These are phyloP conservation scores for Megatriorchis doriae DNA, from an alignment of 2,113 vertebrate genomes.

Conservation along the genomic window DNA sequence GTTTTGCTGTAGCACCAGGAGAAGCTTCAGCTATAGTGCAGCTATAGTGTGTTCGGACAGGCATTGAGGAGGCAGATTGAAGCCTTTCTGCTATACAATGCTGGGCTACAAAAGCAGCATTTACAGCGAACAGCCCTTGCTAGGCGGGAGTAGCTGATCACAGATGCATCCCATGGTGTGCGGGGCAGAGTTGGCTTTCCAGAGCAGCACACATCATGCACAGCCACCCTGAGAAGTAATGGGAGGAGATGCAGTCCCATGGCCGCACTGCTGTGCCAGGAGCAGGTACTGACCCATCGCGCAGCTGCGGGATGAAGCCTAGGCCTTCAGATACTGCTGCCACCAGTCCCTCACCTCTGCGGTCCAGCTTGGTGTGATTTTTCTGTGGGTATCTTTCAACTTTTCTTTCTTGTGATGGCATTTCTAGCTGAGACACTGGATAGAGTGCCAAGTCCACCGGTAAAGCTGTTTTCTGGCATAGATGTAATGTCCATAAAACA, in stretches of 20 bases:
- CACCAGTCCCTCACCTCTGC: not conserved
- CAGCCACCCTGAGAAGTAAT: not conserved
- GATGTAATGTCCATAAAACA: not conserved
- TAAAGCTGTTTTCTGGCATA: not conserved
- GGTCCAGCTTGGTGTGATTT: rapidly evolving
- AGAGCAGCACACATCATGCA: not conserved
- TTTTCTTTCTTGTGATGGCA: not conserved
- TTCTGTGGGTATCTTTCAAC: not conserved
- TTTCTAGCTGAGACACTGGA: not conserved
- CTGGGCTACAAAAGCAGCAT: constrained; percentile 30
- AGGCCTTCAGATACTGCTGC: not conserved
- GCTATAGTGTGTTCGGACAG: constrained; percentile 8
- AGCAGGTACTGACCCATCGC: not conserved
- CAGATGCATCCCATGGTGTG: not conserved
- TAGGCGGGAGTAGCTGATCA: constrained; percentile 8
- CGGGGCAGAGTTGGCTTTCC: not conserved
- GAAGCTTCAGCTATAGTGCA: not conserved
- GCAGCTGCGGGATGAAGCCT: rapidly evolving
- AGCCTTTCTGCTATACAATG: constrained; percentile 18
- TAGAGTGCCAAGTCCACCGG: not conserved
- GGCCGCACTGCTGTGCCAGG: rapidly evolving
- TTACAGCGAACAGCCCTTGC: not conserved
- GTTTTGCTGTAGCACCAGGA: not conserved
- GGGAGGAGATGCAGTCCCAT: not conserved
- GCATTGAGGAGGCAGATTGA: constrained; percentile 2